Conservation (phyloP, 2,797 vertebrate genomes). For the Lutra lutra region DNA sequence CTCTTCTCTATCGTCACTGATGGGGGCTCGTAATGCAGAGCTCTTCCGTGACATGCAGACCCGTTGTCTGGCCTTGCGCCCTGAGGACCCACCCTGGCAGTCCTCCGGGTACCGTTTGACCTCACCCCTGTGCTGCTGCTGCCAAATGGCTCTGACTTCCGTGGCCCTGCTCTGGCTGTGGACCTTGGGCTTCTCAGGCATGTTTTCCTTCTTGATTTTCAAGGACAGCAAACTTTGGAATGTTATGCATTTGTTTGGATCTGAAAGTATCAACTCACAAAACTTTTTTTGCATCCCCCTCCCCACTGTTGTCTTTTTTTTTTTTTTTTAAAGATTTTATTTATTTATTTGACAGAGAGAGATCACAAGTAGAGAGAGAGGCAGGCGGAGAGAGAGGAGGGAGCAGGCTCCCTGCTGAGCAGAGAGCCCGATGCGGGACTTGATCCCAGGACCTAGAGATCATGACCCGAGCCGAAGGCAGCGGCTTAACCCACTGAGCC, state of each 20-base stretch:
- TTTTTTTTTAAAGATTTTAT: no score
- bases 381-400: no score
- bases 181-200: not conserved
- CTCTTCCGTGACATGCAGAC: not conserved
- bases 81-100: not conserved
- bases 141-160: no score
- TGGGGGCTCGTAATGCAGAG: fast-evolving
- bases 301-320: no score
- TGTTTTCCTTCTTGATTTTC: not conserved
- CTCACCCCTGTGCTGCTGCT: fast-evolving
- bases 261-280: not conserved
- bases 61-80: fast-evolving
- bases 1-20: fast-evolving
- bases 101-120: fast-evolving
- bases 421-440: no score
- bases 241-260: not conserved
- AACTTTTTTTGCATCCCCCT: not conserved
- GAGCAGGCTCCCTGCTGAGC: no score
- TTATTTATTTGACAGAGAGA: no score
- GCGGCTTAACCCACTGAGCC: no score
- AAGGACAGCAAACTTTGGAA: not conserved
- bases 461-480: no score
- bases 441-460: no score
- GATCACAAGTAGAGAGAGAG: no score
- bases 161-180: fast-evolving